Base-by-base conservation (phyloP, 2,888 invertebrate species). In the Teleiodes luculella region DNA sequence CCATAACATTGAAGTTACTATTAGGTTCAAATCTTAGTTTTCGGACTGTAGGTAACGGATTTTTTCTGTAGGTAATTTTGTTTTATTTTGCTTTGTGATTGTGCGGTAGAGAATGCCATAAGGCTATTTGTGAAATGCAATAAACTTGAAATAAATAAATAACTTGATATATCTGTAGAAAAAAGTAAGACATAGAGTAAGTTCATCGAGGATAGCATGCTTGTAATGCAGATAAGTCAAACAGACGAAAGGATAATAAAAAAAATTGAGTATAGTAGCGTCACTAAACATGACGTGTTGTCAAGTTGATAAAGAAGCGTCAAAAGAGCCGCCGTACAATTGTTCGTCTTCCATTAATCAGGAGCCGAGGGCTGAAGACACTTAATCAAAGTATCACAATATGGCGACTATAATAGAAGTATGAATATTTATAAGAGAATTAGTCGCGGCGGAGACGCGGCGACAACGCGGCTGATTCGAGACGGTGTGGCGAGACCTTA, bases 301-400 rank as follows among this genome's bases (percentile, higher is more conserved):
- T 52, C 48, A 36, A 47, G 31, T 47, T 51, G 55, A 33, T 51
- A 47, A 57, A 37, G 53, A 47, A 57, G 50, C 46, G 67, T 68
- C 64, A 66, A 72, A 67, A 68, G 64, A 61, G 63, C 61, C 57
- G 56, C 39, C 56, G 61, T 67, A 73, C 70, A 72, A 70, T 68
- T 62, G 65, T 56, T 33, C 55, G 57, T 54, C 64, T 57, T 64
- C 77, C 72, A 86, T 86, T 83, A 78, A 81, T 85, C 80, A 81
- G 73, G 61, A 57, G 50, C 55, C 56, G 67, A 76, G 78, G 78
- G 80, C 74, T 68, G 73, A 58, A 70, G 80, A 78, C 78, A 81
- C 83, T 87, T 86, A 83, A 87, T 87, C 87, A 87, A 86, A 86
- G 86, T 83, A 86, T 86, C 86, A 85, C 85, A 80, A 83, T 83